A percentile compares a stretch with the other conserved stretches of the same genome.
Conservation (phyloP, 2,113 vertebrate species). For the Syngnathoides biaculeatus region DNA sequence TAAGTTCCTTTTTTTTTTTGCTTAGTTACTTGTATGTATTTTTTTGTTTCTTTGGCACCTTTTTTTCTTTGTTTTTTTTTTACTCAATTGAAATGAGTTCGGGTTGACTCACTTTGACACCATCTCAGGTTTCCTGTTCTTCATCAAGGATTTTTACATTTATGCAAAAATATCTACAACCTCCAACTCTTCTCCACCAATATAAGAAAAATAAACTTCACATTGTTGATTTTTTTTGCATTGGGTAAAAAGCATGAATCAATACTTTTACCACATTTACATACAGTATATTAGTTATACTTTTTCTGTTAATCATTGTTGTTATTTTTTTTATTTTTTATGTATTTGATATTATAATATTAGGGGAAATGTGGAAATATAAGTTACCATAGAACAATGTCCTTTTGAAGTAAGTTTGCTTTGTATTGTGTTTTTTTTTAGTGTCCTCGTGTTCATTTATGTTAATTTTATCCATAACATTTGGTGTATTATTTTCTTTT, state of each 20-base stretch:
- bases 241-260: not conserved
- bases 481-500: not conserved
- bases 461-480: not conserved
- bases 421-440: slow-evolving; percentile 36
- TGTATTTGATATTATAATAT: not conserved
- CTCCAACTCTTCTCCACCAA: not conserved
- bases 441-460: slow-evolving; percentile 40
- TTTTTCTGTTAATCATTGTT: not conserved
- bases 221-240: too few relatives aligned
- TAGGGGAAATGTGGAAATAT: not conserved
- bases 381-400: not conserved
- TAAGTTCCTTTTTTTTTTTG: not conserved
- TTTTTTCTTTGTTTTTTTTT: slow-evolving; percentile 56
- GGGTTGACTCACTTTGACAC: slow-evolving; percentile 55
- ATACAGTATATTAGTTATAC: not conserved
- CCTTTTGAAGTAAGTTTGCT: slow-evolving; percentile 10
- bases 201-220: too few relatives aligned
- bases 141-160: not conserved
- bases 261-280: not conserved
- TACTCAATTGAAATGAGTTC: slow-evolving; percentile 65
- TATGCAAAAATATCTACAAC: not conserved
- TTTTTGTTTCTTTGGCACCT: slow-evolving; percentile 65
- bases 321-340: not conserved
- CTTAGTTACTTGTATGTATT: slow-evolving; percentile 28
- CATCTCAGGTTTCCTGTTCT: slow-evolving; percentile 58